These are phyloP conservation scores for Artibeus lituratus DNA, from an alignment of 2,797 vertebrate genomes.

Conservation along the genomic window DNA sequence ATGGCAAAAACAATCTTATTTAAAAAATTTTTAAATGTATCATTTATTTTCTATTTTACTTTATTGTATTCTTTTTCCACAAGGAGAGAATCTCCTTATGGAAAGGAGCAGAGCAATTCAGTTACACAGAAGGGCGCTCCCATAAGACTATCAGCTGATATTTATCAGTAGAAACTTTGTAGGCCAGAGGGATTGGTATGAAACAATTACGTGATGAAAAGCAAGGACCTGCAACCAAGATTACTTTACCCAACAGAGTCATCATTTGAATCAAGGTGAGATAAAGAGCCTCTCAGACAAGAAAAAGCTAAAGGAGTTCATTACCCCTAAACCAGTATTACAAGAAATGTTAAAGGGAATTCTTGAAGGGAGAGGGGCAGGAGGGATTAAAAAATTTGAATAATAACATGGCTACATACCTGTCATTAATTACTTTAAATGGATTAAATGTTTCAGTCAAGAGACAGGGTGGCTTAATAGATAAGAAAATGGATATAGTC, in stretches of 20 bases:
- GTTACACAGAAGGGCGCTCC: not conserved
- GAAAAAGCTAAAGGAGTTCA: not conserved
- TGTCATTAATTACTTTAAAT: not conserved
- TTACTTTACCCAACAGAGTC: not conserved
- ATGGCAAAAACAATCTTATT: not conserved
- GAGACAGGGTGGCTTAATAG: not conserved
- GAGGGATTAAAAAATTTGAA: not conserved
- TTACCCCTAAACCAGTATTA: not conserved
- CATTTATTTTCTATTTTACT: not conserved
- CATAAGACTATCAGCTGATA: not conserved
- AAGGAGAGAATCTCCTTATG: not conserved
- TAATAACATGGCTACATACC: not conserved
- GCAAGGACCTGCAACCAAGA: not conserved
- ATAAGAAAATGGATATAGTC: no score
- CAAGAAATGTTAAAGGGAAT: not conserved
- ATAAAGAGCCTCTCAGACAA: no score
- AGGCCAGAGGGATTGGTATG: not conserved
- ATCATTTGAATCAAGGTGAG: not conserved
- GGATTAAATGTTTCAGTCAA: not conserved
- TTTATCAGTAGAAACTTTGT: not conserved
- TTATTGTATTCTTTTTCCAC: not conserved
- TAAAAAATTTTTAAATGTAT: not conserved
- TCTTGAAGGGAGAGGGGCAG: not conserved
- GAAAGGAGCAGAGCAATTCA: not conserved
- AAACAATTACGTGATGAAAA: not conserved